Conservation (phyloP, 2,888 invertebrate genomes). For the Teleiodes luculella region DNA sequence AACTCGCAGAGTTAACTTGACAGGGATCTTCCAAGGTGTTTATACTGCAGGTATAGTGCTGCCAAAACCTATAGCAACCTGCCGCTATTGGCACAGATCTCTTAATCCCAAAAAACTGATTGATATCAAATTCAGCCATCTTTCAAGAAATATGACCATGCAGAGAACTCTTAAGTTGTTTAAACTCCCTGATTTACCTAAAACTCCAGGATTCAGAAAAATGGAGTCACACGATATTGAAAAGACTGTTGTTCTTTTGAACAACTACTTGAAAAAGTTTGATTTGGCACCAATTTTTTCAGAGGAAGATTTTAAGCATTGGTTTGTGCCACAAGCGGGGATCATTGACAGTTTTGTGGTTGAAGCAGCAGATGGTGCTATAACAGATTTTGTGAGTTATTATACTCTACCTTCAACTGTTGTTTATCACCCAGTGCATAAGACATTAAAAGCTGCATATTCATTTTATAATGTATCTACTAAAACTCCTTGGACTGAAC, state of each 20-base stretch:
- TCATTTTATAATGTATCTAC: conserved; percentile 98
- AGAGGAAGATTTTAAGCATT: conserved; percentile 96
- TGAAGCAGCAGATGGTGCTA: conserved; percentile 82
- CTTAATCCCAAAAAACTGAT: conserved; percentile 99
- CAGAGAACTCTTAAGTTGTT: conserved; percentile 97
- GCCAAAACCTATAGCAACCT: conserved; percentile 97
- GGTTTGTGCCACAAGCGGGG: conserved; percentile 94
- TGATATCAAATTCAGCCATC: conserved; percentile 96
- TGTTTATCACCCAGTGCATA: conserved; percentile 97
- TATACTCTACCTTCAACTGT: conserved; percentile 99
- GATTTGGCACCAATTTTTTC: conserved; percentile 94
- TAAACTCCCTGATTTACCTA: conserved; percentile 94
- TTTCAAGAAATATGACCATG: conserved; percentile 99
- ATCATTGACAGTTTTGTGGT: conserved; percentile 98
- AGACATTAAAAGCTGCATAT: conserved; percentile 96
- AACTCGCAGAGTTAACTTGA: conserved; percentile 96
- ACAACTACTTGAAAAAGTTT: conserved; percentile 91
- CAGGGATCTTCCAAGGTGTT: conserved; percentile 98
- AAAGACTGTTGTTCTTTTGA: conserved; percentile 84
- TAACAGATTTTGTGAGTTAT: conserved; percentile 98
- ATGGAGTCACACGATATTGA: conserved; percentile 85
- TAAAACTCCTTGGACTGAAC: conserved; percentile 89
- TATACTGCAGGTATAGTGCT: conserved; percentile 99
- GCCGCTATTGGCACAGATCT: conserved; percentile 99
- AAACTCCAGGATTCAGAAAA: conserved; percentile 89